Percentiles rank a stretch among this genome's conserved stretches.
These are phyloP conservation scores for Polymixis lichenea DNA, from an alignment of 2,888 invertebrate species.

Conservation along the genomic window DNA sequence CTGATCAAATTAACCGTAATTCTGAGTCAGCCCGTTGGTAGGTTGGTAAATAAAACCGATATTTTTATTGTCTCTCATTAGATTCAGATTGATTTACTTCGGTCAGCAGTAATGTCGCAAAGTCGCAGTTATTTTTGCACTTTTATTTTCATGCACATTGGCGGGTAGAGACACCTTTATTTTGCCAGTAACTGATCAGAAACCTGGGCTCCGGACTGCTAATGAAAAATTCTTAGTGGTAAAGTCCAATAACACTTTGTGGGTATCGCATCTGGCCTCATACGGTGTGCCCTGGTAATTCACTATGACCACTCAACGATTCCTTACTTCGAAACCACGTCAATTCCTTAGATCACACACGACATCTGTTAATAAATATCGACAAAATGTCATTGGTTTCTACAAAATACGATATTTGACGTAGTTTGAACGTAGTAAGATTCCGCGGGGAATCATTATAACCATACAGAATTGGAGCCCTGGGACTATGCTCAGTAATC, in stretches of 20 bases:
- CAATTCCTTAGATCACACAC: no score
- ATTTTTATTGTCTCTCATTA: conserved; percentile 18
- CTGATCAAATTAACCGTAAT: conserved; percentile 57
- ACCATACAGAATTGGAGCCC: no score
- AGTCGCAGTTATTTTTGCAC: neutral
- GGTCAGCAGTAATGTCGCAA: neutral
- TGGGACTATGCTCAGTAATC: neutral
- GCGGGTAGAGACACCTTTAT: neutral
- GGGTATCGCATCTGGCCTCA: neutral
- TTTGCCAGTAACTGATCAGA: neutral
- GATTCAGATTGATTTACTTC: conserved; percentile 19
- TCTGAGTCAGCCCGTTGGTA: conserved; percentile 13
- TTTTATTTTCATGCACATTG: neutral
- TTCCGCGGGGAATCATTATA: no score
- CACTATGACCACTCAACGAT: no score
- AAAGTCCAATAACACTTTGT: neutral
- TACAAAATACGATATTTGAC: no score
- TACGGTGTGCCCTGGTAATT: no score
- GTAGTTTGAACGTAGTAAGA: no score
- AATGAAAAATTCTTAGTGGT: neutral
- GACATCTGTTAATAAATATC: no score
- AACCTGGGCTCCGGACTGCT: no score
- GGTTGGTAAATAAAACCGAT: conserved; percentile 44
- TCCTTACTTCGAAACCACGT: no score
- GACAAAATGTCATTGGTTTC: no score